Percentiles rank a stretch among this genome's conserved stretches.
Evolutionary conservation across 2,113 vertebrate species (phyloP).

Genomic region (Rhadina sibilatrix): DNA sequence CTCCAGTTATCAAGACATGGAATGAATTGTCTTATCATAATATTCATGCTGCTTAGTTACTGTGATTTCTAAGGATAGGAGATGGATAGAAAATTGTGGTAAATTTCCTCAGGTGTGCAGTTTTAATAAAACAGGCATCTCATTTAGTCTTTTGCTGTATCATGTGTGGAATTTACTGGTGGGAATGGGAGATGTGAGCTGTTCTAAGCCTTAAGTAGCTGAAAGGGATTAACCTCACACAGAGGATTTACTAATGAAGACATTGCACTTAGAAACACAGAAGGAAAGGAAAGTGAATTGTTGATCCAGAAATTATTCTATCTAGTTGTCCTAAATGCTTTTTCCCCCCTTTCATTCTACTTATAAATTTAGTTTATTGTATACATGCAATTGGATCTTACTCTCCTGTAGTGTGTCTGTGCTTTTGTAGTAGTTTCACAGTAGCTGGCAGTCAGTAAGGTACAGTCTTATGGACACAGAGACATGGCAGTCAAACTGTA

Average conservation of each 20-base stretch:
- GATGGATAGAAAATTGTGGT: background rate
- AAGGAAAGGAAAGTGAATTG: background rate
- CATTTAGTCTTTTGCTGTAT: background rate
- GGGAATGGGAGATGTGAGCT: constrained; percentile 24
- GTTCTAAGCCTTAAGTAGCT: constrained; percentile 54
- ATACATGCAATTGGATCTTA: background rate
- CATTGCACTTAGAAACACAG: background rate
- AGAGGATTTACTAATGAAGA: constrained; percentile 67
- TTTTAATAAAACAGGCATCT: background rate
- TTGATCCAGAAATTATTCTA: background rate
- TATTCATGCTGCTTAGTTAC: background rate
- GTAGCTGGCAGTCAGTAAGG: constrained; percentile 12
- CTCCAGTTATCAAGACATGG: background rate
- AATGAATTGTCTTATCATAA: background rate
- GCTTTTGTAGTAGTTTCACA: constrained; percentile 23
- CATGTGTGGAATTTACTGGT: background rate
- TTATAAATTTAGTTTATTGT: background rate
- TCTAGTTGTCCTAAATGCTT: background rate
- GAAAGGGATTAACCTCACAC: constrained; percentile 61
- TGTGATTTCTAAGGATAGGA: background rate
- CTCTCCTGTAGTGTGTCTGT: background rate
- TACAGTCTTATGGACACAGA: background rate
- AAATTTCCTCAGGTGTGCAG: background rate
- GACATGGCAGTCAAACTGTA: background rate
- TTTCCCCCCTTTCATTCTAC: background rate